Percentiles rank a stretch among this genome's conserved stretches.
Conservation (phyloP, 2,888 invertebrate species). For the Cryptus viduatorius region DNA sequence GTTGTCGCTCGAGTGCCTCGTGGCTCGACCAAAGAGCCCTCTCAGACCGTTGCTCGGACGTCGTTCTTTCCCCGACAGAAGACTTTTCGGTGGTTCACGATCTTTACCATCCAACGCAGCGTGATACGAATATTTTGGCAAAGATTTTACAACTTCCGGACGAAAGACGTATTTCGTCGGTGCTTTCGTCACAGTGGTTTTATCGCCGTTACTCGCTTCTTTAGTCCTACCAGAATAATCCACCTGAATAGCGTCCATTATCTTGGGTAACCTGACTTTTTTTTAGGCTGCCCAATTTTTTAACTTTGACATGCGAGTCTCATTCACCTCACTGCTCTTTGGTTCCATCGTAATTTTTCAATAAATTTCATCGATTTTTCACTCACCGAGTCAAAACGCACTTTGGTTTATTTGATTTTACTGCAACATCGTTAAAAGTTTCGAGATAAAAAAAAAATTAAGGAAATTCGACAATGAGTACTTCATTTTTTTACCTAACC, state of each 20-base stretch:
- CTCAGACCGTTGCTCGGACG: constrained; percentile 62
- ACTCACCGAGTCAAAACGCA: neutral
- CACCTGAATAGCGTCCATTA: constrained; percentile 69
- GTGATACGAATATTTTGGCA: constrained; percentile 59
- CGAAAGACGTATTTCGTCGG: constrained; percentile 65
- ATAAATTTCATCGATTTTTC: neutral
- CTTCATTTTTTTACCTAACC: neutral
- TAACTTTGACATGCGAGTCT: constrained; percentile 19
- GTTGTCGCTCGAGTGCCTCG: constrained; percentile 52
- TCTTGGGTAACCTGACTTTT: constrained; percentile 49
- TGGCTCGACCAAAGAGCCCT: constrained; percentile 63
- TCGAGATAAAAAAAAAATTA: neutral
- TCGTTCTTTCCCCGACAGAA: constrained; percentile 39
- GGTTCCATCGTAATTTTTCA: constrained; percentile 11
- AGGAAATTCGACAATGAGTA: neutral
- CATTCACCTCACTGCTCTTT: constrained; percentile 50
- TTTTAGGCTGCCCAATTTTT: constrained; percentile 36
- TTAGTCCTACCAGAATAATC: constrained; percentile 67
- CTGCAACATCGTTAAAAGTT: neutral
- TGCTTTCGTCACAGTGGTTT: constrained; percentile 68
- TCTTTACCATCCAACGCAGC: constrained; percentile 31
- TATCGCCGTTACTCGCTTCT: constrained; percentile 53
- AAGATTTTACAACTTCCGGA: constrained; percentile 66
- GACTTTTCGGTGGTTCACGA: constrained; percentile 36
- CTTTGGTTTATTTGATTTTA: constrained; percentile 2